Base-by-base conservation (phyloP, 2,888 invertebrate genomes). In the Synanthedon myopaeformis region DNA sequence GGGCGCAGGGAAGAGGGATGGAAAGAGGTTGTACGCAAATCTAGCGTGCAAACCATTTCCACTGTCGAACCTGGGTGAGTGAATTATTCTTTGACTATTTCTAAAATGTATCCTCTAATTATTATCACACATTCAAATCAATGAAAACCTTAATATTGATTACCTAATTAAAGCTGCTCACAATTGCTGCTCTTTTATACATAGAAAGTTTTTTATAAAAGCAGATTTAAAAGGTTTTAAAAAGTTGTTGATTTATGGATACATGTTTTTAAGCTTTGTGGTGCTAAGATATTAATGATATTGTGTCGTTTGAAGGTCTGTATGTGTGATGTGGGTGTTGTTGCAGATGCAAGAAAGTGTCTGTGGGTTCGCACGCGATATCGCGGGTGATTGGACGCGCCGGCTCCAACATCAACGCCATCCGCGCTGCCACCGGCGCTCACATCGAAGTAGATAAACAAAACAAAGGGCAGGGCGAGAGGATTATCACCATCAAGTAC, bases 391-490 rank as follows among this genome's bases (percentile, higher is more conserved):
- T 99, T 71, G 99, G 99, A 0, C 92, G 99, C 66, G 97, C 96
- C 41, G 99, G 99, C 52, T 95, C 94, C 85, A 99, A 99, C 83
- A 98, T 99, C 70, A 99, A 99, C 86, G 97, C 98, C 11, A 98
- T 99, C 74, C 91, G 99, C 56, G 96, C 96, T 55, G 95, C 96
- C 53, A 98, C 99, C 41, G 97, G 98, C 56, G 99, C 99, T 4
- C 96, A 98, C 76, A 99, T 99, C 73, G 98, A 99, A 83, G 97
- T 99, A 28, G 99, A 99, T 80, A 99, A 99, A 80, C 97, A 98
- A 85, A 93, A 93, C 74, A 96, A 97, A 84, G 94, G 96, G 4
- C 96, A 96, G 84, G 95, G 95, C 54, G 97, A 98, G 79, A 90
- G 99, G 63, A 94, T 94, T 69, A 97, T 99, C 61, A 97, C 97